A percentile compares a stretch with the other conserved stretches of the same genome.
These are phyloP conservation scores for Pogonognathellus flavescens DNA, from an alignment of 1,140 invertebrate genomes.

Conservation along the genomic window DNA sequence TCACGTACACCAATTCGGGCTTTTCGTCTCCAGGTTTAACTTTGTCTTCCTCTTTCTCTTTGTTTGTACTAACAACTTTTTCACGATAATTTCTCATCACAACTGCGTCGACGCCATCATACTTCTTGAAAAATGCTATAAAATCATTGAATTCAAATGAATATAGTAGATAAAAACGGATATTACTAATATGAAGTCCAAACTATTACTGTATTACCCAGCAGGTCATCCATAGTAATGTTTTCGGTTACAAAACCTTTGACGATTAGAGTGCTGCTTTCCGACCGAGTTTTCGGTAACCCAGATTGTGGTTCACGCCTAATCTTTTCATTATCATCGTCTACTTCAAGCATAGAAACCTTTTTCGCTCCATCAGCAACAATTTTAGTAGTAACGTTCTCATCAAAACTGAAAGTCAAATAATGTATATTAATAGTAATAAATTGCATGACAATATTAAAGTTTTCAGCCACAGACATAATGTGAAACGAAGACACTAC, in stretches of 20 bases:
- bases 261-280: slow-evolving; percentile 58
- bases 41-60: slow-evolving; percentile 49
- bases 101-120: slow-evolving; percentile 63
- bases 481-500: no score
- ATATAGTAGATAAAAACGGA: background rate
- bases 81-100: slow-evolving; percentile 65
- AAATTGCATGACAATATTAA: background rate
- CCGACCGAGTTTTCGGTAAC: slow-evolving; percentile 56
- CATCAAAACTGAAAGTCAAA: background rate
- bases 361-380: slow-evolving; percentile 4
- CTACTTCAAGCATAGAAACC: slow-evolving; percentile 56
- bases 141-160: background rate
- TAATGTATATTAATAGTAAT: no score
- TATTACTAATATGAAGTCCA: background rate
- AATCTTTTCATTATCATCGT: slow-evolving; percentile 51
- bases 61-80: slow-evolving; percentile 48
- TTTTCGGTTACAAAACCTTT: slow-evolving; percentile 64
- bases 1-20: slow-evolving; percentile 41
- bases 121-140: slow-evolving; percentile 62
- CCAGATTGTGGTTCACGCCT: slow-evolving; percentile 59
- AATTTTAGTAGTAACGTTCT: background rate
- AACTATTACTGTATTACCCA: slow-evolving; percentile 53
- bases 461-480: no score
- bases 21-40: slow-evolving; percentile 10
- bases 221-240: slow-evolving; percentile 60